These are phyloP conservation scores for Platichthys flesus DNA, from an alignment of 2,113 vertebrate species.

Conservation along the genomic window DNA sequence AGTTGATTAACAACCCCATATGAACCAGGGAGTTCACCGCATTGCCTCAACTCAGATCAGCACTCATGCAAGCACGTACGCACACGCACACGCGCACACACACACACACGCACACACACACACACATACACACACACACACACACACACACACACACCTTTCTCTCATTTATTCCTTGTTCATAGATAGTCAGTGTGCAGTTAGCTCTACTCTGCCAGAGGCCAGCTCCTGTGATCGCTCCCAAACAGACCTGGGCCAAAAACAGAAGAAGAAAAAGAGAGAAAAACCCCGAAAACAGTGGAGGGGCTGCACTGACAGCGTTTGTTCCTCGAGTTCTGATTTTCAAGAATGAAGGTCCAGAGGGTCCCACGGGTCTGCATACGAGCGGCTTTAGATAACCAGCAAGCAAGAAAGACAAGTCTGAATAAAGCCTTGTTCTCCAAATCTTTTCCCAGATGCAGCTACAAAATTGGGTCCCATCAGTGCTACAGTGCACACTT, in stretches of 20 bases:
- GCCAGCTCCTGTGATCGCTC: conserved; percentile 35
- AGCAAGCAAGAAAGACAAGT: background rate
- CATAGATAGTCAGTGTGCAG: conserved; percentile 31
- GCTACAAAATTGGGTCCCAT: conserved; percentile 16
- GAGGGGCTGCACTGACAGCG: background rate
- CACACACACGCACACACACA: conserved; percentile 20
- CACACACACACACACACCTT: conserved; percentile 39
- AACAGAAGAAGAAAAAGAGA: conserved; percentile 12
- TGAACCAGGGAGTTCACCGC: conserved; percentile 47
- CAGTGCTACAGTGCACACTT: conserved; percentile 41
- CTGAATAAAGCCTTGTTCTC: conserved; percentile 68
- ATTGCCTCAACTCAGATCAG: conserved; percentile 48
- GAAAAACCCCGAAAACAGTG: background rate
- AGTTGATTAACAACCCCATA: conserved; percentile 60
- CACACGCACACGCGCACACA: conserved; percentile 30
- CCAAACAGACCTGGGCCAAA: conserved; percentile 32
- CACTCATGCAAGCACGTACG: conserved; percentile 6
- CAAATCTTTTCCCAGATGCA: conserved; percentile 41
- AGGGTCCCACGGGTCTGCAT: conserved; percentile 37
- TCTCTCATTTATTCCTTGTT: conserved; percentile 45
- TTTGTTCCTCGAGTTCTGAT: conserved; percentile 32
- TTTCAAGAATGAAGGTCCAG: conserved; percentile 24
- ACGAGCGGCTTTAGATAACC: conserved; percentile 57
- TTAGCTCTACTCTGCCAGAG: conserved; percentile 31
- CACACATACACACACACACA: conserved; percentile 7